Evolutionary conservation across 2,113 vertebrate species (phyloP).

Genomic region (Emydura subglobosa): DNA sequence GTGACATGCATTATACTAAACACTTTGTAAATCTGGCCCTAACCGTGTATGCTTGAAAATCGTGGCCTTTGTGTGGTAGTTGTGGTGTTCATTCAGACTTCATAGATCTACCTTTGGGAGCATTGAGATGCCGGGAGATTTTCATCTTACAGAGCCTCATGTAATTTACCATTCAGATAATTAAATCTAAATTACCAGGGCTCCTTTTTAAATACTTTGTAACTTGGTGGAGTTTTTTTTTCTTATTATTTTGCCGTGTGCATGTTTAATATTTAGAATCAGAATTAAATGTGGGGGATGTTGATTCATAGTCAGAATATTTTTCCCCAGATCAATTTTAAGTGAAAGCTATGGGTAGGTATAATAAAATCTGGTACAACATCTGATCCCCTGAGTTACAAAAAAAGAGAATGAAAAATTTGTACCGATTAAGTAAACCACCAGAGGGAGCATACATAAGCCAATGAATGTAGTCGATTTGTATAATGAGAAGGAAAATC

Average conservation of each 20-base stretch:
- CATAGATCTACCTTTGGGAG: background rate
- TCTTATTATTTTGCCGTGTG: background rate
- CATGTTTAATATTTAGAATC: background rate
- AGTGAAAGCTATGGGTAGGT: background rate
- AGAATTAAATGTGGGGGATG: background rate
- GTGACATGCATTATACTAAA: background rate
- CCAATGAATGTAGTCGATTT: slow-evolving; percentile 25
- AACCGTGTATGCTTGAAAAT: background rate
- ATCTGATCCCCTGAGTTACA: background rate
- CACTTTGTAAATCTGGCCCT: background rate
- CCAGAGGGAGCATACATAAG: slow-evolving; percentile 61
- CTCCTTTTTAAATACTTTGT: background rate
- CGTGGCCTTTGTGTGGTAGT: too few relatives aligned
- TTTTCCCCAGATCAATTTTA: background rate
- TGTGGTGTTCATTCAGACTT: background rate
- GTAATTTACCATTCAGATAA: background rate
- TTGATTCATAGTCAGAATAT: background rate
- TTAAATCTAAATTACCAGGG: background rate
- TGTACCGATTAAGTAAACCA: slow-evolving; percentile 46
- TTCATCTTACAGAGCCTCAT: background rate
- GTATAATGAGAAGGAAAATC: slow-evolving; percentile 31
- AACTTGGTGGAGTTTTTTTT: background rate
- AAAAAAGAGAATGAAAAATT: background rate
- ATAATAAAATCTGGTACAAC: background rate
- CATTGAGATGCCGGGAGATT: background rate